Percentiles rank a stretch among this genome's conserved stretches.
Evolutionary conservation across 53 echinoderm and acorn worm genomes (phyloP).

Genomic region (Temnopleurus reevesii): DNA sequence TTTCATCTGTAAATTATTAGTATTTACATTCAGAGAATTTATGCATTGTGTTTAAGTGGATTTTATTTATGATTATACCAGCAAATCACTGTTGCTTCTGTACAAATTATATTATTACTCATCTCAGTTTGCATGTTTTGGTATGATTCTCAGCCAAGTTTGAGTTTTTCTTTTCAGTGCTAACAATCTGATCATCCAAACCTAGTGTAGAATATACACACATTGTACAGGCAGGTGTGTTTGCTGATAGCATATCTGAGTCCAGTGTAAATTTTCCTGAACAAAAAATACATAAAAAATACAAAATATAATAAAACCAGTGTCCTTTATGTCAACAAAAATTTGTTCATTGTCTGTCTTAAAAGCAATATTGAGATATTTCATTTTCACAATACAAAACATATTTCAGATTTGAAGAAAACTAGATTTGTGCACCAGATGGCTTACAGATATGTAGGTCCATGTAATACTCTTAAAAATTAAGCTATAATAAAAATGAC

Average conservation of each 20-base stretch:
- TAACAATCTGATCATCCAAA: not conserved
- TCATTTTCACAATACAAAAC: not conserved
- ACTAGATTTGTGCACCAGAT: too few species aligned
- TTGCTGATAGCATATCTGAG: not conserved
- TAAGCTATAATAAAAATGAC: too few species aligned
- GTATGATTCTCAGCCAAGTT: not conserved
- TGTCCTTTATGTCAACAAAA: not conserved
- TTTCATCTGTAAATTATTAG: conserved; percentile 16
- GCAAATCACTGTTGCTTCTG: not conserved
- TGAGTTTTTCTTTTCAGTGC: not conserved
- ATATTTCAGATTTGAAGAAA: too few species aligned
- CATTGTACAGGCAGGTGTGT: conserved; percentile 39
- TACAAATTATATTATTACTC: not conserved
- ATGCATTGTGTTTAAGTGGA: conserved; percentile 19
- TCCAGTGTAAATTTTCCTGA: conserved; percentile 15
- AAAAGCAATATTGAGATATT: not conserved
- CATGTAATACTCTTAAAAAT: too few species aligned
- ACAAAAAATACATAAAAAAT: conserved; percentile 25
- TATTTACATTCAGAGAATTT: not conserved
- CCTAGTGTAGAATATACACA: not conserved
- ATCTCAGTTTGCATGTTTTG: not conserved
- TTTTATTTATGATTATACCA: conserved; percentile 26
- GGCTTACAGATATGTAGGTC: too few species aligned
- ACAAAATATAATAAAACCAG: not conserved
- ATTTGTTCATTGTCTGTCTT: not conserved